These are phyloP conservation scores for Monoplex corrugatus DNA, from an alignment of 2,888 invertebrate genomes.

Conservation along the genomic window DNA sequence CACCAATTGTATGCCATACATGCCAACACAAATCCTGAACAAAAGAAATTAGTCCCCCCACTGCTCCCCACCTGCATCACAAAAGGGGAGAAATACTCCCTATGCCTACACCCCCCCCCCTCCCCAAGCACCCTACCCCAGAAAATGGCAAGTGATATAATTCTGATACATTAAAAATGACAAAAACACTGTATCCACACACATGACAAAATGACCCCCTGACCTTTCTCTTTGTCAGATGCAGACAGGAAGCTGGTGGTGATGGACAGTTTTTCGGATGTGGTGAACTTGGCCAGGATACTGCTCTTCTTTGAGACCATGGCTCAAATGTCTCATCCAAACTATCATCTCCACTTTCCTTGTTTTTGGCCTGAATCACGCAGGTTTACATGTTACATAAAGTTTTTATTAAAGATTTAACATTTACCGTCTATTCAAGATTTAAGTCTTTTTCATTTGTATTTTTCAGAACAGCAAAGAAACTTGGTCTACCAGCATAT, in stretches of 20 bases:
- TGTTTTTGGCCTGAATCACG: slow-evolving; percentile 10
- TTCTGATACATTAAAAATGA: not conserved
- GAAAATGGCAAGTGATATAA: not conserved
- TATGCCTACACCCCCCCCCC: no score
- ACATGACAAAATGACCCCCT: not conserved
- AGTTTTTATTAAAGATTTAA: not conserved
- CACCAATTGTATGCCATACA: not conserved
- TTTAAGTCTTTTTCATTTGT: slow-evolving; percentile 23
- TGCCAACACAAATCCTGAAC: no score
- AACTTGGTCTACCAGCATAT: no score
- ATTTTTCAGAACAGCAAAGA: slow-evolving; percentile 34
- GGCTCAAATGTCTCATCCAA: slow-evolving; percentile 84
- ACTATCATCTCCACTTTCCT: slow-evolving; percentile 50
- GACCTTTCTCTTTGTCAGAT: slow-evolving; percentile 77
- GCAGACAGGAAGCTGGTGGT: slow-evolving; percentile 90
- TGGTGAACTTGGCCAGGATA: slow-evolving; percentile 95
- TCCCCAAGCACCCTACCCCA: not conserved
- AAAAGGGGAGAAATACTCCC: no score
- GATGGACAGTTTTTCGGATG: slow-evolving; percentile 95
- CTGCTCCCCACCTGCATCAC: no score
- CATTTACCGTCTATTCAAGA: not conserved
- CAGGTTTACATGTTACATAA: no score
- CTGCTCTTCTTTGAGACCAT: slow-evolving; percentile 89
- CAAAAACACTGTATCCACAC: not conserved
- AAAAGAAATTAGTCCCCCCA: no score